These are phyloP conservation scores for Phortica okadai DNA, from an alignment of 2,888 invertebrate genomes.

Conservation along the genomic window DNA sequence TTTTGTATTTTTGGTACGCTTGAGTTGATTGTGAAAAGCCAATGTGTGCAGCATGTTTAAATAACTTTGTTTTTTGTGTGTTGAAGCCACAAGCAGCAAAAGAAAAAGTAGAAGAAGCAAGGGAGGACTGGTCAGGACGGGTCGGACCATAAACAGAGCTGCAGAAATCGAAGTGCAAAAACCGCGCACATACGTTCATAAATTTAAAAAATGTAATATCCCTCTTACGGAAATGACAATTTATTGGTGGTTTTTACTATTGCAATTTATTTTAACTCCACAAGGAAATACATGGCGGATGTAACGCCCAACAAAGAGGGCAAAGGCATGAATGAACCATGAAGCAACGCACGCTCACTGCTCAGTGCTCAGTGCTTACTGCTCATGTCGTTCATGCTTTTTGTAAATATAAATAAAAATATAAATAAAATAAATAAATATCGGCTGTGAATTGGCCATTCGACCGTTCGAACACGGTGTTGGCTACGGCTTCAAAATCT, in stretches of 20 bases:
- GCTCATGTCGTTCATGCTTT: background rate
- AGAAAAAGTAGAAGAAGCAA: background rate
- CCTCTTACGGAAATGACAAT: constrained; percentile 72
- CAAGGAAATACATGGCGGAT: constrained; percentile 71
- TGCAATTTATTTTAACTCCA: constrained; percentile 69
- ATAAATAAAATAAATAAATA: constrained; percentile 69
- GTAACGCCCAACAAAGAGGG: constrained; percentile 53
- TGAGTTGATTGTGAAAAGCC: constrained; percentile 12
- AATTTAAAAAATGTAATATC: constrained; percentile 70
- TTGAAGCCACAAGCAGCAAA: background rate
- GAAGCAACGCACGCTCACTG: background rate
- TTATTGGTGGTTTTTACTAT: constrained; percentile 70
- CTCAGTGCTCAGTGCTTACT: background rate
- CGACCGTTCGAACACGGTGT: constrained; percentile 35
- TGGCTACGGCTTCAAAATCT: constrained; percentile 63
- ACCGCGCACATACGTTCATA: constrained; percentile 54
- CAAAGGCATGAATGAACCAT: background rate
- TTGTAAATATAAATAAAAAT: constrained; percentile 52
- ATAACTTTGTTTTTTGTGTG: background rate
- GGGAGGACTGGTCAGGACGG: constrained; percentile 1
- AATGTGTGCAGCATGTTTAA: constrained; percentile 6
- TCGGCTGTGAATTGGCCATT: constrained; percentile 68
- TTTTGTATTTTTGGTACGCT: constrained; percentile 7
- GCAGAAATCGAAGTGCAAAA: constrained; percentile 25
- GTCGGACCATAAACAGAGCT: background rate